Percentiles rank a stretch among this genome's conserved stretches.
phyloP scores from a whole-genome alignment of 1,140 invertebrate species.

The Megalonaias nervosa region DNA sequence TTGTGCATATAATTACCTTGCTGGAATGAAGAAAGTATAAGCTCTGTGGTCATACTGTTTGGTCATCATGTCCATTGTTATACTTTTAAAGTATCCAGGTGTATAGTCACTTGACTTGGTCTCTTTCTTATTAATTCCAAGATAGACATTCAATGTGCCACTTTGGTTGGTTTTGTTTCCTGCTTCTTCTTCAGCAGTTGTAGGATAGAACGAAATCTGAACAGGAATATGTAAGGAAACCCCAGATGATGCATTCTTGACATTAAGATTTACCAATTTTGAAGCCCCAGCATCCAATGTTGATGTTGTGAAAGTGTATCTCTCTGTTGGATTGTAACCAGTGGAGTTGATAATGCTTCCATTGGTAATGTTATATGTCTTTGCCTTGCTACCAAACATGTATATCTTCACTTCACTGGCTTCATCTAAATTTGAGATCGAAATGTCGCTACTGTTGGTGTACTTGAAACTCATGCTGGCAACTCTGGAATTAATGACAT shows the following conservation, averaged over 20 bases:
- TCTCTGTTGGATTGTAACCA: conserved; percentile 42
- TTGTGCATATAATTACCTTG: conserved; percentile 35
- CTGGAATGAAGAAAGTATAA: conserved; percentile 56
- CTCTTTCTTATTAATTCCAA: conserved; percentile 9
- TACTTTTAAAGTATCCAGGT: neutral
- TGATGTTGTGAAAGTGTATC: conserved; percentile 25
- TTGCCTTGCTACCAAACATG: conserved; percentile 32
- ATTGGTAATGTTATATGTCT: conserved; percentile 27
- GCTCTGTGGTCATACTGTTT: conserved; percentile 42
- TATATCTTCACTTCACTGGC: conserved; percentile 36
- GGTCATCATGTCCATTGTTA: conserved; percentile 17
- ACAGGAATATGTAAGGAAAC: conserved; percentile 18
- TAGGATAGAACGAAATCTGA: conserved; percentile 5
- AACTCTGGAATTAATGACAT: conserved; percentile 40
- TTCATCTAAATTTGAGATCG: conserved; percentile 33
- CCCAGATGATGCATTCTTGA: conserved; percentile 2
- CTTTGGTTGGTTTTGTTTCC: conserved; percentile 7
- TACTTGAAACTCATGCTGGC: conserved; percentile 48
- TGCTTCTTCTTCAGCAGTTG: neutral
- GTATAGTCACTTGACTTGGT: neutral
- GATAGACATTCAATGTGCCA: neutral
- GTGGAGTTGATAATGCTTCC: conserved; percentile 36
- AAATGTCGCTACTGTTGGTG: conserved; percentile 42
- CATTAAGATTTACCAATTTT: conserved; percentile 1
- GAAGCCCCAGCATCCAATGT: conserved; percentile 20